phyloP scores from a whole-genome alignment of 1,140 invertebrate genomes.

The Phymorhynchus buccinoides region DNA sequence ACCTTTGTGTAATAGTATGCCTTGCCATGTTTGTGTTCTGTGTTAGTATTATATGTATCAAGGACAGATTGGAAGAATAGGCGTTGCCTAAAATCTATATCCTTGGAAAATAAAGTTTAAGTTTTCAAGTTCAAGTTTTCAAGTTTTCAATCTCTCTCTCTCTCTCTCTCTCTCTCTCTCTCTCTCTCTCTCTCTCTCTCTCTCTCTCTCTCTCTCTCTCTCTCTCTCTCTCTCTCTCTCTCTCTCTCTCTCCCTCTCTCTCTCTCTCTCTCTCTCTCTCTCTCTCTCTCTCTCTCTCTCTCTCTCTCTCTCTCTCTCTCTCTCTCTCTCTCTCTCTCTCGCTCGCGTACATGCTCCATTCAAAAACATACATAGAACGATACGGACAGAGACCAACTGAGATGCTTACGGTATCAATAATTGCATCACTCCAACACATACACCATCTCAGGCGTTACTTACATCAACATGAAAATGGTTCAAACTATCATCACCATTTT shows the following conservation, averaged over 20 bases:
- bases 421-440: background rate
- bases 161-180: slow-evolving; percentile 21
- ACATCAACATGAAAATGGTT: too few relatives aligned
- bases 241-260: background rate
- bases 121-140: too few relatives aligned
- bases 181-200: background rate
- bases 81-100: too few relatives aligned
- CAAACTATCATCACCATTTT: too few relatives aligned
- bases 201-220: slow-evolving; percentile 26
- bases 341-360: background rate
- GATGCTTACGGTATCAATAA: background rate
- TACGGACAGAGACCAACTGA: background rate
- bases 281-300: slow-evolving; percentile 17
- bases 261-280: slow-evolving; percentile 22
- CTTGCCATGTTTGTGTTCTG: too few relatives aligned
- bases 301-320: slow-evolving; percentile 19
- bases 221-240: slow-evolving; percentile 21
- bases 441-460: too few relatives aligned
- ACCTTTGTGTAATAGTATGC: too few relatives aligned
- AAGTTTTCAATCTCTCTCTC: background rate
- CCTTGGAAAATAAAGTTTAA: too few relatives aligned
- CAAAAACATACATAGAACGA: background rate
- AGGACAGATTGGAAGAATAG: too few relatives aligned
- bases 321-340: slow-evolving; percentile 32
- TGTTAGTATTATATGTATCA: too few relatives aligned